Base-by-base conservation (phyloP, 2,888 invertebrate genomes). In the Ligdia adustata region DNA sequence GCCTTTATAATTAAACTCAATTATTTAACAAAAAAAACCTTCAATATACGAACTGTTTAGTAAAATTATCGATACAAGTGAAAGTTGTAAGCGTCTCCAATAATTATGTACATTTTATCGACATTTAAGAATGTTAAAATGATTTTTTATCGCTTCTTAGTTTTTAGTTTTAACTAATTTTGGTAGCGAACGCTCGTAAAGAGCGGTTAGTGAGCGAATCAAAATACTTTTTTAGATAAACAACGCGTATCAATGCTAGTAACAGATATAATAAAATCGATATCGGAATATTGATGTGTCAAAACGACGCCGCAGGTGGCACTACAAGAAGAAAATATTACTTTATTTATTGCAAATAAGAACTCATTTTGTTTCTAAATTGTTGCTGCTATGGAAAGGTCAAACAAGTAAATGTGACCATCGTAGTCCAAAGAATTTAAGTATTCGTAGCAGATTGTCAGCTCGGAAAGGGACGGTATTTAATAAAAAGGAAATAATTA, bases 101-200 rank as follows among this genome's bases (percentile, higher is more conserved):
- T 75, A 75, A 75, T 75, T 71, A 74, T 60, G 55, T 55, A 52
- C 38, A 64, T 55, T 77, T 79, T 77, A 79, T 74, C 64, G 65
- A 33, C 62, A 67, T 72, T 74, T 75, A 68, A 64, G 67, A 75
- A 71, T 64, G 63, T 76, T 72, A 69, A 72, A 69, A 69, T 60
- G 66, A 62, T 66, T 72, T 77, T 81, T 80, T 79, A 82, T 81
- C 63, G 67, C 68, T 66, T 69, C 64, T 75, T 70, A 65, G 66
- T 68, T 71, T 72, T 22, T 22, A 22, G 2, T 22, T 22, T 22
- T 22, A 72, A 76, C 69, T 66, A 72, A 75, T 72, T 69, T 64
- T 68, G 68, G 71, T 80, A 74, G 77, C 73, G 64, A 52, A 57
- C 44, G 57, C 51, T 68, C 70, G 72, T 41, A 37, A 47, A 47